These are phyloP conservation scores for Cathartes aura DNA, from an alignment of 2,113 vertebrate species.

Conservation along the genomic window DNA sequence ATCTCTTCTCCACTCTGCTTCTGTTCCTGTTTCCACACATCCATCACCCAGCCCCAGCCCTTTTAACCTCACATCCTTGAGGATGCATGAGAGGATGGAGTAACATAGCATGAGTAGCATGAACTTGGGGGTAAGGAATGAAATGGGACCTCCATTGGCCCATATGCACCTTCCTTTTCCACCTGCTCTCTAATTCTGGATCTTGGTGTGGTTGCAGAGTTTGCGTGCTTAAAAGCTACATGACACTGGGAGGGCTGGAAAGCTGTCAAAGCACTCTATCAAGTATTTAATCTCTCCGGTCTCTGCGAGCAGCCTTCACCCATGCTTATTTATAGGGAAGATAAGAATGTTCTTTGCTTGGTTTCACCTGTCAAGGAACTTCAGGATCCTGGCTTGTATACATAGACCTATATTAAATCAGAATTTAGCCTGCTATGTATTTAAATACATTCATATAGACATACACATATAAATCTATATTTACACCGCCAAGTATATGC, in stretches of 20 bases:
- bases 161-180: not conserved
- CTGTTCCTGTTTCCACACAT: not conserved
- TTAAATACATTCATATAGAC: not conserved
- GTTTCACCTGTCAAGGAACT: not conserved
- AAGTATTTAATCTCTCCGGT: not conserved
- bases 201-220: not conserved
- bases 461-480: not conserved
- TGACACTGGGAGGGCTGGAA: not conserved
- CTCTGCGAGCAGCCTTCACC: not conserved
- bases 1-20: not conserved
- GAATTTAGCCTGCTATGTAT: not conserved
- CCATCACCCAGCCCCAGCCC: not conserved
- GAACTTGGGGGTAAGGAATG: not conserved
- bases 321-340: not conserved
- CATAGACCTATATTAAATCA: not conserved
- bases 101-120: rapidly evolving
- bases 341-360: constrained; percentile 4
- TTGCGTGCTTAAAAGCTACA: not conserved
- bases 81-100: not conserved
- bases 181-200: not conserved
- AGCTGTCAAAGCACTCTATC: not conserved
- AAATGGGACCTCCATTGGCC: not conserved
- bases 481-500: not conserved
- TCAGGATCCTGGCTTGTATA: not conserved
- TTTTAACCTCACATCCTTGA: not conserved